Conservation (phyloP, 2,797 vertebrate species). For the Tiaroga cobitis region DNA sequence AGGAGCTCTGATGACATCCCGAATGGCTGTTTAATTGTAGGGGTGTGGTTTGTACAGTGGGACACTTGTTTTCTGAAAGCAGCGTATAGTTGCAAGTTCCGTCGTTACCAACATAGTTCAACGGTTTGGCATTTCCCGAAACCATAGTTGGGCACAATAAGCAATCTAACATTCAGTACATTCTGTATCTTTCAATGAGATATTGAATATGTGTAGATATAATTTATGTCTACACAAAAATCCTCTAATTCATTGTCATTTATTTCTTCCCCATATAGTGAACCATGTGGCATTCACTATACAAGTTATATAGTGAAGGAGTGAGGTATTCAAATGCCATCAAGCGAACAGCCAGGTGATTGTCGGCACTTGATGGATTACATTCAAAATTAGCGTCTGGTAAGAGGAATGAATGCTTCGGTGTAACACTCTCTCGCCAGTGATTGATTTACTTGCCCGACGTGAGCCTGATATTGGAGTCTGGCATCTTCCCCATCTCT, state of each 20-base stretch:
- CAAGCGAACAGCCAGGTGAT: slow-evolving; percentile 58
- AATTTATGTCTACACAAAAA: not conserved
- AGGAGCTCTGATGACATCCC: no score
- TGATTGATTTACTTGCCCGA: slow-evolving; percentile 71
- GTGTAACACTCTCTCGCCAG: slow-evolving; percentile 51
- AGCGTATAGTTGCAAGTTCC: not conserved
- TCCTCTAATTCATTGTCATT: not conserved
- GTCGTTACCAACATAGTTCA: not conserved
- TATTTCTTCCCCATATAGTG: not conserved
- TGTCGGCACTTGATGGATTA: slow-evolving; percentile 71
- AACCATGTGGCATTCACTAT: not conserved
- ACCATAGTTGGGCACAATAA: not conserved
- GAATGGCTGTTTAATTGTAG: no score
- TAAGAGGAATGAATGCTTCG: slow-evolving; percentile 57
- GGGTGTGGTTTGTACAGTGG: no score
- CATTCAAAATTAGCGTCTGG: slow-evolving; percentile 70
- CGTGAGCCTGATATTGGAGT: slow-evolving; percentile 66
- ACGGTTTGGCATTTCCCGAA: not conserved
- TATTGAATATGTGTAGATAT: no score
- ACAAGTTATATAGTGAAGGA: not conserved
- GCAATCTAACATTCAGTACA: no score
- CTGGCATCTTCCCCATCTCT: slow-evolving; percentile 50
- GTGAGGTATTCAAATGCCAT: not conserved
- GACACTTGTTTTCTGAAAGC: not conserved
- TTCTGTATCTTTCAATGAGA: no score